Base-by-base conservation (phyloP, 2,113 vertebrate species). In the Zingel zingel region DNA sequence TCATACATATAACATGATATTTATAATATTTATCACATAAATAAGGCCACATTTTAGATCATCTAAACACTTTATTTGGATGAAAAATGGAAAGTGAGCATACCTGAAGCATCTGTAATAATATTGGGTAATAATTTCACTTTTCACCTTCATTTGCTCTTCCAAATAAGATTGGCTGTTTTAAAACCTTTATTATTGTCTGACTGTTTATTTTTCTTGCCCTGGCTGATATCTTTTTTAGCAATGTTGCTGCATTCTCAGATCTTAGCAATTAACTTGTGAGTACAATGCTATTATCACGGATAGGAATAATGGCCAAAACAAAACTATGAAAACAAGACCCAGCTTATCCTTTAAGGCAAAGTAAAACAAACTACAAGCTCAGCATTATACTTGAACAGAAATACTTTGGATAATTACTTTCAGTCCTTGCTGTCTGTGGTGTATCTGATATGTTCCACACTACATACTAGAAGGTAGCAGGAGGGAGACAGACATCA, bases 361-460 rank as follows among this genome's bases (percentile, higher is more conserved):
- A 30, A 74, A 58, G 33, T 27, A 2, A 43, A 39, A 65, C 11
- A 10, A 54, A 39, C 12, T 6, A 57, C n/a, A 58, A 25, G 23
- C 75, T 66, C 61, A 51, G 43, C 43, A 11, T 33, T 27, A 12
- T 43, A 39, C 39, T 79, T 16, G 13, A 39, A 47, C 72, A 74
- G 53, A 71, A 56, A 81, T 57, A 39, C 78, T 83, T 73, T 61
- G 67, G 54, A 69, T 85, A 63, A 83, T 85, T 51, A 67, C 71
- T 88, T 82, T 81, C 73, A 79, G 73, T 69, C 65, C 59, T 67
- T 5, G 80, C 74, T 50, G 66, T 74, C 81, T 79, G 79, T 71
- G 84, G 74, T 76, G 66, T 21, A 48, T 81, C 25, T 75, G 83
- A 83, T 45, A 82, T 68, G 85, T 86, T 88, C 77, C 79, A 82